A percentile compares a stretch with the other conserved stretches of the same genome.
Evolutionary conservation across 2,888 invertebrate genomes (phyloP).

Genomic region (Lutraria lutraria): DNA sequence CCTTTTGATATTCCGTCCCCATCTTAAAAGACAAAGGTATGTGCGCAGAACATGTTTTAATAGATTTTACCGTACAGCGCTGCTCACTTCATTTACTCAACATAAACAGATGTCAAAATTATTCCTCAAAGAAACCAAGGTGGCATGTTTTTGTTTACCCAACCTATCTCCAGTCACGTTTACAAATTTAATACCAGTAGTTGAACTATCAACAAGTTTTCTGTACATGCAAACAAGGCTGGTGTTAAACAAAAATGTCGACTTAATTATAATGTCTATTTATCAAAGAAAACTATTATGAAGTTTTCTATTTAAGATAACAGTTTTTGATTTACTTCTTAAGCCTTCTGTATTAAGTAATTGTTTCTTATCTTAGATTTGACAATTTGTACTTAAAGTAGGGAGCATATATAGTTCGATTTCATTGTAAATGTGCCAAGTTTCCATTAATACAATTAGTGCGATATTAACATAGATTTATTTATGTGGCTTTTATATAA

Average conservation of each 20-base stretch:
- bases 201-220: background rate
- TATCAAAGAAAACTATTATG: background rate
- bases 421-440: slow-evolving; percentile 10
- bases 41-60: too few relatives aligned
- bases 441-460: slow-evolving; percentile 9
- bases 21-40: too few relatives aligned
- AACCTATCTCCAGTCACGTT: background rate
- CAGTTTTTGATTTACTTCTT: slow-evolving; percentile 7
- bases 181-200: background rate
- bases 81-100: background rate
- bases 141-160: background rate
- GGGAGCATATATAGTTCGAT: background rate
- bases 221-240: background rate
- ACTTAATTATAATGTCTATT: background rate
- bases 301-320: slow-evolving; percentile 11
- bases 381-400: slow-evolving; percentile 10
- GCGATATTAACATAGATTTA: background rate
- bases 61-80: too few relatives aligned
- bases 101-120: slow-evolving; percentile 3
- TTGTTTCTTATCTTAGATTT: slow-evolving; percentile 11
- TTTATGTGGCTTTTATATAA: slow-evolving; percentile 22
- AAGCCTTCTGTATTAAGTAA: background rate
- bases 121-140: background rate
- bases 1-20: too few relatives aligned
- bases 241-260: background rate